Conservation (phyloP, 2,113 vertebrate species). For the Tragelaphus scriptus region DNA sequence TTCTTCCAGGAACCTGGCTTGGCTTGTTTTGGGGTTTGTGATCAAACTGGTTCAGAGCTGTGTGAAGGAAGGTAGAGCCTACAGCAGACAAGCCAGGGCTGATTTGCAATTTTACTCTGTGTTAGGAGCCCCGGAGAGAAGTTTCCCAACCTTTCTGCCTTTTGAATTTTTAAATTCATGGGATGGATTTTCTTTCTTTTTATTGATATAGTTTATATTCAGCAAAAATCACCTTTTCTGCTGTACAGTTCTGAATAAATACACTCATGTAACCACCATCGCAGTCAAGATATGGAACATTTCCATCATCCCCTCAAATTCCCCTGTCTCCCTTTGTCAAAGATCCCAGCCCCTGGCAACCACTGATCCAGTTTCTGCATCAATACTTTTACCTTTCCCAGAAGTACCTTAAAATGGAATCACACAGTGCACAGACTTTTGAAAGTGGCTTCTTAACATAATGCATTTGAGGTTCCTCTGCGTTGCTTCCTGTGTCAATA, state of each 20-base stretch:
- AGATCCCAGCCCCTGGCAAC: neutral
- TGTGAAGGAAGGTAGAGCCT: neutral
- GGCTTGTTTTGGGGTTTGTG: neutral
- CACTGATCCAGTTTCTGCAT: neutral
- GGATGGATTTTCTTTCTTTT: neutral
- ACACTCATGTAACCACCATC: neutral
- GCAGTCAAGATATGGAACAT: neutral
- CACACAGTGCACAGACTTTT: neutral
- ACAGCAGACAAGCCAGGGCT: neutral
- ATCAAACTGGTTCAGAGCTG: neutral
- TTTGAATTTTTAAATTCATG: neutral
- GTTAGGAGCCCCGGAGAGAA: neutral
- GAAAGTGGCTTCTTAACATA: neutral
- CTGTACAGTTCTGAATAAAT: neutral
- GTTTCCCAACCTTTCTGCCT: neutral
- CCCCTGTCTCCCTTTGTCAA: neutral
- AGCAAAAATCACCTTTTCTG: neutral
- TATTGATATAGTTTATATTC: neutral
- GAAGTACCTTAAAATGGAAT: neutral
- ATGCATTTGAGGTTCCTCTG: neutral
- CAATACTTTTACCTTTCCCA: neutral
- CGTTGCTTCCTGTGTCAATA: neutral
- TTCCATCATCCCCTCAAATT: neutral
- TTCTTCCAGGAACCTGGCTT: neutral
- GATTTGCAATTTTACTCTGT: neutral